Base-by-base conservation (phyloP, 1,140 invertebrate genomes). In the Pararge aegeria region DNA sequence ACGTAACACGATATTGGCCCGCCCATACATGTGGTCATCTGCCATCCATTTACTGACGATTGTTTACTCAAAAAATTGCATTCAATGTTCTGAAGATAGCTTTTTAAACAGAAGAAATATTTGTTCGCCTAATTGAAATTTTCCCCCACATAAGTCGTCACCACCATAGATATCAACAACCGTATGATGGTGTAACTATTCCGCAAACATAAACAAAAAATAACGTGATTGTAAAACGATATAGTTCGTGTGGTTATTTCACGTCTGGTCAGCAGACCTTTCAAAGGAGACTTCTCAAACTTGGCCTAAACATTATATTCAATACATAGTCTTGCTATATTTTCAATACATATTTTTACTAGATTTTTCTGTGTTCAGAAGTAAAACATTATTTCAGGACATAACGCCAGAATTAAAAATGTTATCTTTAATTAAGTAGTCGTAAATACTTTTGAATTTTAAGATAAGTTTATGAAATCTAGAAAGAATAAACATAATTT, bases 131-230 rank as follows among this genome's bases (percentile, higher is more conserved):
- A 20, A 13, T 49, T 20, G 49, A 53, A 54, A 18, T 34, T 12
- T 10, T 29, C n/a, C 55, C 46, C 37, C 29, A 40, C 34, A 30
- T 29, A 29, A 59, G 69, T 68, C 66, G 18, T 12, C 16, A 37
- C 67, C 80, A 80, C 76, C 80, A 83, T 74, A 87, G 74, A 78
- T 76, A 87, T 75, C 29, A 59, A 73, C n/a, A 52, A 83, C 61
- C 82, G 51, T 83, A 79, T 70, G 70, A 72, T 73, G 77, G 66
- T 54, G 64, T 68, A 59, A 74, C 74, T 58, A 50, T 59, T 77
- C 75, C 77, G 75, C 77, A 70, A 15, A 57, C 52, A 48, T 58
- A 53, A 37, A 52, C 54, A 60, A 62, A 54, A 56, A 37, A 38
- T 62, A 54, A 50, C 49, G 56, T 51, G 19, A 7, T 13, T 51